Percentiles rank a stretch among this genome's conserved stretches.
Conservation (phyloP, 30 jellyfish, hydroid and myxozoan genomes). For the Turritopsis rubra region DNA sequence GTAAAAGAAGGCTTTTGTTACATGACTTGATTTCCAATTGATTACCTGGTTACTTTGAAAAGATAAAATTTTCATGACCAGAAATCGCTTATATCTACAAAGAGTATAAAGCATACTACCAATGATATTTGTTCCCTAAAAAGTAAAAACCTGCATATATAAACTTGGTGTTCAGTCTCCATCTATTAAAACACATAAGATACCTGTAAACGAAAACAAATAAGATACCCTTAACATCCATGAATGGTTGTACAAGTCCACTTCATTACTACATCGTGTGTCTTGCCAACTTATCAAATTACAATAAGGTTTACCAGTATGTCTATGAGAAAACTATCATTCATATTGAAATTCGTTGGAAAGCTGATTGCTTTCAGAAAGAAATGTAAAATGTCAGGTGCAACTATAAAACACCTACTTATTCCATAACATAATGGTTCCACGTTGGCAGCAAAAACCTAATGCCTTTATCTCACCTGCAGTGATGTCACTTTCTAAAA, state of each 20-base stretch:
- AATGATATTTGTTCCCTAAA: constrained; percentile 17
- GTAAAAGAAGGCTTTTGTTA: not conserved
- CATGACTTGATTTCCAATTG: not conserved
- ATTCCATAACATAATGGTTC: constrained; percentile 81
- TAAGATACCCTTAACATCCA: constrained; percentile 17
- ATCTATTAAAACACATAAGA: not conserved
- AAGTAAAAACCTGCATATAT: not conserved
- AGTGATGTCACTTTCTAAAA: constrained; percentile 39
- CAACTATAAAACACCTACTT: not conserved
- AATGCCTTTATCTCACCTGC: constrained; percentile 50
- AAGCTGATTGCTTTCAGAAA: not conserved
- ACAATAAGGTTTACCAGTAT: constrained; percentile 62
- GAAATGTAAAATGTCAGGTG: not conserved
- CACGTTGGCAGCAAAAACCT: constrained; percentile 68
- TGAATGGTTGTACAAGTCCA: constrained; percentile 2
- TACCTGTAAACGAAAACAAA: not conserved
- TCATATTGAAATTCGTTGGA: not conserved
- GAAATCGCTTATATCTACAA: constrained; percentile 1
- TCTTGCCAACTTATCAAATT: constrained; percentile 94
- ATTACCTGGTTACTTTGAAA: constrained; percentile 14
- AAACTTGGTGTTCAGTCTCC: not conserved
- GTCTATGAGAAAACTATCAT: constrained; percentile 10
- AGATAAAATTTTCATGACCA: constrained; percentile 17
- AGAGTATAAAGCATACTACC: constrained; percentile 26
- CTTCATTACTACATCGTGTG: constrained; percentile 32